Conservation (phyloP, 2,797 vertebrate species). For the Lacerta viridis region DNA sequence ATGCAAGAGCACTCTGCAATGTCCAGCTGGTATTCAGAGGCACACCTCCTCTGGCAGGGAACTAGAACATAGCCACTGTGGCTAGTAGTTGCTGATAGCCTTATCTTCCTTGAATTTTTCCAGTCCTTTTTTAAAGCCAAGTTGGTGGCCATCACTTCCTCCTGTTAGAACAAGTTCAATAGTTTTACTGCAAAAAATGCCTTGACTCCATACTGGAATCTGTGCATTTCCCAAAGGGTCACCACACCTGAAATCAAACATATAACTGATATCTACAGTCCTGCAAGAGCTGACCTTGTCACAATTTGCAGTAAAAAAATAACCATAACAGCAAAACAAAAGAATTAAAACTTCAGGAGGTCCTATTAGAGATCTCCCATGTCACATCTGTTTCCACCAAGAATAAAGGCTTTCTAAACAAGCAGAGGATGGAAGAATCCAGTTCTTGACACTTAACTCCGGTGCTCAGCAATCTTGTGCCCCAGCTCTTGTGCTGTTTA, state of each 20-base stretch:
- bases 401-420: constrained; percentile 5
- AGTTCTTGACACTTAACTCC: not conserved
- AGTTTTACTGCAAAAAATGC: too few relatives aligned
- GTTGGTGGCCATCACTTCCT: too few relatives aligned
- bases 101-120: too few relatives aligned
- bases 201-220: not conserved
- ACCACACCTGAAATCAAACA: not conserved
- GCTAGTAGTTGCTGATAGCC: too few relatives aligned
- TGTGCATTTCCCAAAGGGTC: not conserved
- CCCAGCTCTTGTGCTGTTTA: not conserved
- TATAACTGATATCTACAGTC: not conserved
- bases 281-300: not conserved
- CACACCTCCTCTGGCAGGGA: too few relatives aligned
- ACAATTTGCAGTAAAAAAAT: not conserved
- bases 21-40: too few relatives aligned
- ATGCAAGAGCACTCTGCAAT: too few relatives aligned
- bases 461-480: not conserved
- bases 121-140: too few relatives aligned
- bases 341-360: constrained; percentile 1
- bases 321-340: too few relatives aligned
- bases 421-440: not conserved
- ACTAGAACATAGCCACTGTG: too few relatives aligned
- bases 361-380: not conserved
- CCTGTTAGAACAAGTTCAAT: too few relatives aligned
- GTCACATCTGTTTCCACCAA: not conserved